These are phyloP conservation scores for Drosophila truncata DNA, from an alignment of 1,140 invertebrate genomes.

Conservation along the genomic window DNA sequence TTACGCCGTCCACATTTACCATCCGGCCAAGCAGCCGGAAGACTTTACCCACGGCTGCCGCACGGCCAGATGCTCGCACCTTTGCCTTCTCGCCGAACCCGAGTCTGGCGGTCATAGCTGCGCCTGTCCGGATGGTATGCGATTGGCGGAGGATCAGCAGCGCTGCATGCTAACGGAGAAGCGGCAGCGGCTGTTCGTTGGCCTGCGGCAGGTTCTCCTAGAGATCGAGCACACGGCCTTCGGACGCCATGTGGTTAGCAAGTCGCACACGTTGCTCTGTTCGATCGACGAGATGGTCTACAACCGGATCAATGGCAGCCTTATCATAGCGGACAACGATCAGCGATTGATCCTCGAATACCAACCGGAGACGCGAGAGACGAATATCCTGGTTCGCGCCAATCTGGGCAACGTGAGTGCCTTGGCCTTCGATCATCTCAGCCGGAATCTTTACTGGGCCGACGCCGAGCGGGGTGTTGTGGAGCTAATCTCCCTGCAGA, in stretches of 20 bases:
- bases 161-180: slow-evolving; percentile 86
- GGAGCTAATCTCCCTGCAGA: slow-evolving; percentile 87
- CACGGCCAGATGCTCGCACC: slow-evolving; percentile 89
- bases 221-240: slow-evolving; percentile 86
- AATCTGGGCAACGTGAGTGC: slow-evolving; percentile 87
- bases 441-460: slow-evolving; percentile 89
- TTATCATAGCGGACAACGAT: slow-evolving; percentile 87
- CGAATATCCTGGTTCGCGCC: slow-evolving; percentile 78
- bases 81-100: slow-evolving; percentile 91
- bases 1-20: slow-evolving; percentile 89
- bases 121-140: slow-evolving; percentile 91
- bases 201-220: slow-evolving; percentile 79
- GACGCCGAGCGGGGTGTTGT: slow-evolving; percentile 87
- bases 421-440: slow-evolving; percentile 89
- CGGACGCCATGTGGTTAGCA: slow-evolving; percentile 85
- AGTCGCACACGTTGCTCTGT: slow-evolving; percentile 79
- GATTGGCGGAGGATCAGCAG: slow-evolving; percentile 86
- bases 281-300: slow-evolving; percentile 85
- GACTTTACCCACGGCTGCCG: slow-evolving; percentile 89
- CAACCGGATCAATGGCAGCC: slow-evolving; percentile 84
- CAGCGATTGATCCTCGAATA: slow-evolving; percentile 85
- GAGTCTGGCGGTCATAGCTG: slow-evolving; percentile 88
- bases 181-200: slow-evolving; percentile 85
- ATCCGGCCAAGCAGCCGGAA: slow-evolving; percentile 87
- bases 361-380: slow-evolving; percentile 81